Evolutionary conservation across 2,797 vertebrate species (phyloP), one percentile per base, ranked within the genome.

Genomic region (Hypotaenidia okinawae): DNA sequence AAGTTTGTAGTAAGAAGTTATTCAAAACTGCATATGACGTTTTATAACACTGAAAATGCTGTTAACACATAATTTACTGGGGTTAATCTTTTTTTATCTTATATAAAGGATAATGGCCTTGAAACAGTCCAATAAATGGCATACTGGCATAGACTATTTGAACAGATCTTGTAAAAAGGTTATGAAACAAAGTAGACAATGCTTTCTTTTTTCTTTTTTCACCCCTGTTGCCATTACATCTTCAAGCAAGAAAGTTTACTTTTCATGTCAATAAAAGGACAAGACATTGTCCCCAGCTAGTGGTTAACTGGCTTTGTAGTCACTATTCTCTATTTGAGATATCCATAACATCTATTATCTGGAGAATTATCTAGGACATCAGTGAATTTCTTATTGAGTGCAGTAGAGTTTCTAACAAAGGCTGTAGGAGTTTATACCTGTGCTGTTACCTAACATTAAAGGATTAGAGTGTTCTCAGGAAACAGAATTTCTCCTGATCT

Each of bases 301-400:
- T 32, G 61, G 17, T 68, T 47, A 64, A 24, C 55, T 68, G 47
- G 16, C 49, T 74, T 84, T 72, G 54, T 15, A 43, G 28, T 67
- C n/a, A 89, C 80, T 89, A 85, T 70, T 76, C 37, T 89, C 43
- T 86, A n/a, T 67, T 45, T 70, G 45, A 91, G 81, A 77, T 74
- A 83, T 49, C 43, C 30, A 35, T 80, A 52, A 74, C 79, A 28
- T 35, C 37, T 57, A 1, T 78, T 87, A 64, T 45, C 35, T 77
- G 33, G 23, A 76, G 23, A 87, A 79, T 54, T 73, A 63, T 51
- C 43, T 59, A 87, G 39, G 35, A 79, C 41, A 79, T 78, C 35
- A 84, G 7, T 3, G 2, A 74, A 79, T 89, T 70, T 69, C 24
- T 76, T 93, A 43, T 79, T 73, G 52, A 84, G 28, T 57, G 92